A percentile compares a stretch with the other conserved stretches of the same genome.
phyloP scores from a whole-genome alignment of 1,140 invertebrate genomes.

The Formica selysi region DNA sequence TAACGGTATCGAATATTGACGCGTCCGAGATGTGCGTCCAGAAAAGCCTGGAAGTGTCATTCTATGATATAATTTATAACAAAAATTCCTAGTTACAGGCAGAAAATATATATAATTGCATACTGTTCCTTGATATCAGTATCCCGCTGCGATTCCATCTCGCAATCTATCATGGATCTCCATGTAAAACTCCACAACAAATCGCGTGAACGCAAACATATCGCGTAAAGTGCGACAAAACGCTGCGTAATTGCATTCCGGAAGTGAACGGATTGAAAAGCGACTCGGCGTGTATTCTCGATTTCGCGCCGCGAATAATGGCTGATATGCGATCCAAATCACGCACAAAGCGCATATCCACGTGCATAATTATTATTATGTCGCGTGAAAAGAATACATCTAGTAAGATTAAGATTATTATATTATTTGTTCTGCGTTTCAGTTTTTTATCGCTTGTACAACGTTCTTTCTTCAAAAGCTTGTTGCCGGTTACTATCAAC shows the following conservation, averaged over 20 bases:
- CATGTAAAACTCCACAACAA: conserved; percentile 53
- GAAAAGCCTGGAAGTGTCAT: background rate
- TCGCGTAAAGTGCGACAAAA: conserved; percentile 60
- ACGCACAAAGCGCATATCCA: background rate
- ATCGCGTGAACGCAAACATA: conserved; percentile 35
- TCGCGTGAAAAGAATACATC: too few species aligned
- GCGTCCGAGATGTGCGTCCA: background rate
- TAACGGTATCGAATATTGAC: conserved; percentile 20
- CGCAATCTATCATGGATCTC: background rate
- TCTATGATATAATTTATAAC: background rate
- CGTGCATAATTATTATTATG: conserved; percentile 1
- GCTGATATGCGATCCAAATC: conserved; percentile 63
- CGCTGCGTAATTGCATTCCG: conserved; percentile 72
- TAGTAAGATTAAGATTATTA: background rate
- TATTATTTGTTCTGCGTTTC: background rate
- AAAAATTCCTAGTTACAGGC: conserved; percentile 49
- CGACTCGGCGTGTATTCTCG: conserved; percentile 53
- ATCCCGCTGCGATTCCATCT: background rate
- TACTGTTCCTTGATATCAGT: conserved; percentile 10
- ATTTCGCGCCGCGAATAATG: conserved; percentile 66
- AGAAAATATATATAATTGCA: conserved; percentile 10
- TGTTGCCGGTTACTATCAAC: background rate
- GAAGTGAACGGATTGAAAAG: conserved; percentile 68
- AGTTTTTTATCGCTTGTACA: background rate
- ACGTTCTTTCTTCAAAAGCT: background rate